Conservation (phyloP, 2,888 invertebrate genomes). For the Encarsia formosa region DNA sequence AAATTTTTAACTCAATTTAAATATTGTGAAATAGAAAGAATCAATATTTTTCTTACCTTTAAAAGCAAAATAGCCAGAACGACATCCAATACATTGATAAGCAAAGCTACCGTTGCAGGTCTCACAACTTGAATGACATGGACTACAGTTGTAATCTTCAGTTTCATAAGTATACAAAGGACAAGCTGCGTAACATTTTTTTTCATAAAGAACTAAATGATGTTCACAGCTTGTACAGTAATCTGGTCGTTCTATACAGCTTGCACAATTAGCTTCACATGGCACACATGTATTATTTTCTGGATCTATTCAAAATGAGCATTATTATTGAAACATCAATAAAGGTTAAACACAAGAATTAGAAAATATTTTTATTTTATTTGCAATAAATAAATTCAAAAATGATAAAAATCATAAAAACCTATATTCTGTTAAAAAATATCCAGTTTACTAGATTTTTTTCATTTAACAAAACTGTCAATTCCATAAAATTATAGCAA, state of each 20-base stretch:
- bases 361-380: too few species aligned
- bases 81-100: slow-evolving; percentile 78
- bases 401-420: too few species aligned
- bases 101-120: slow-evolving; percentile 76
- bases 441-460: too few species aligned
- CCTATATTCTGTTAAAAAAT: too few species aligned
- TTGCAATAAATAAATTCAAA: too few species aligned
- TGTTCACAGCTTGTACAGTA: slow-evolving; percentile 85
- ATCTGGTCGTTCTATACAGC: slow-evolving; percentile 77
- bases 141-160: slow-evolving; percentile 78
- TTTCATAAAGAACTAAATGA: slow-evolving; percentile 77
- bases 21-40: too few species aligned
- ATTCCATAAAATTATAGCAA: too few species aligned
- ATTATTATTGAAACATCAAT: background rate
- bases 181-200: slow-evolving; percentile 79
- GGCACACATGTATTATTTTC: slow-evolving; percentile 75
- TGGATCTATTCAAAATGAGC: slow-evolving; percentile 54
- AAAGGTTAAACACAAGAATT: too few species aligned
- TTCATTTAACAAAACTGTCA: too few species aligned
- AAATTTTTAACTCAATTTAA: too few species aligned
- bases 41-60: slow-evolving; percentile 61
- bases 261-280: slow-evolving; percentile 81
- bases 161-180: slow-evolving; percentile 79
- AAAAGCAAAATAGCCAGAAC: slow-evolving; percentile 65
- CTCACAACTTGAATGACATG: slow-evolving; percentile 75